Conservation (phyloP, 1,140 invertebrate genomes). For the Drosophila carrolli region DNA sequence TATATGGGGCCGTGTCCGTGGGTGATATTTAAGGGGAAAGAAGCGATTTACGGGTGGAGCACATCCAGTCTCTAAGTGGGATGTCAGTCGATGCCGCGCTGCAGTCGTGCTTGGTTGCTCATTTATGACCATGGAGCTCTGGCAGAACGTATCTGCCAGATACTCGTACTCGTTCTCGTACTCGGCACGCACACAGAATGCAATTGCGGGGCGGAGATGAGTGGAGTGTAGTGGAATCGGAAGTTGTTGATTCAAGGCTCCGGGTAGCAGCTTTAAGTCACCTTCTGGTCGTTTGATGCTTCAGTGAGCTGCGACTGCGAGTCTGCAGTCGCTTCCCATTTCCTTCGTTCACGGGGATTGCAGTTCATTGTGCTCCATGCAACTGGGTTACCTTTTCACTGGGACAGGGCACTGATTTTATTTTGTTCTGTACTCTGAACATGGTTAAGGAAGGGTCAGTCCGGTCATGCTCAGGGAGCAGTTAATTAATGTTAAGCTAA, state of each 20-base stretch:
- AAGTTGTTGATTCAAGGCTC: conserved; percentile 51
- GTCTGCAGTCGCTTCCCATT: conserved; percentile 37
- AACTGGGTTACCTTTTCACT: conserved; percentile 35
- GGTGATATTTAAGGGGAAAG: conserved; percentile 7
- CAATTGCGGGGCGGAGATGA: conserved; percentile 15
- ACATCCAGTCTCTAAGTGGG: conserved; percentile 33
- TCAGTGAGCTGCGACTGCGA: conserved; percentile 47
- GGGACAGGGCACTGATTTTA: conserved; percentile 39
- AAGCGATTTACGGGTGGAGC: conserved; percentile 32
- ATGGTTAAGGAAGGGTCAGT: conserved; percentile 25
- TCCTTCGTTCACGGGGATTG: conserved; percentile 14
- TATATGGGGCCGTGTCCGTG: conserved; percentile 9
- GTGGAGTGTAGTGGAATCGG: conserved; percentile 27
- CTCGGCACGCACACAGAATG: conserved; percentile 43
- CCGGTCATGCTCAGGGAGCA: conserved; percentile 42
- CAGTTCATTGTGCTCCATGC: conserved; percentile 39
- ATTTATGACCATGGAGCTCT: conserved; percentile 76
- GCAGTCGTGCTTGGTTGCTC: conserved; percentile 71
- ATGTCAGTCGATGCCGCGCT: conserved; percentile 32
- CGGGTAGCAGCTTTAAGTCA: conserved; percentile 47
- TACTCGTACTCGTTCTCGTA: conserved; percentile 20
- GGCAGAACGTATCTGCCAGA: conserved; percentile 59
- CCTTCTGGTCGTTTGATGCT: conserved; percentile 51
- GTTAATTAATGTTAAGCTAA: conserved; percentile 40
- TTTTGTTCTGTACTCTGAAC: conserved; percentile 17